Evolutionary conservation across 37 sponge, comb jelly and placozoan genomes (phyloP), one percentile per base, ranked within the genome.

Genomic region (Haliclona indistincta): DNA sequence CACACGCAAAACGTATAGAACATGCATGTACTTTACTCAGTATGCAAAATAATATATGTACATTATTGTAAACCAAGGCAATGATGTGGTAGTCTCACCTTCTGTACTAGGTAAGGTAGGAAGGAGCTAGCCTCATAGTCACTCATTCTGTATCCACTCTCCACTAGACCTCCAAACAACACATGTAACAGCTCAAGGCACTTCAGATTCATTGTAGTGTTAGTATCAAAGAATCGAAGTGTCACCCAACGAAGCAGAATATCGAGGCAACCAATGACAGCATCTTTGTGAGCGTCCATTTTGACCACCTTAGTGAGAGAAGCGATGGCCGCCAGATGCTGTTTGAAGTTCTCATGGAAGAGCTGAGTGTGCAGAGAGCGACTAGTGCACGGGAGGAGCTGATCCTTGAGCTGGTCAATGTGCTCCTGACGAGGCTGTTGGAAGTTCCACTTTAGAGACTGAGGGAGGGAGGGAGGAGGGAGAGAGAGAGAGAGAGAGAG

Each of bases 341-440:
- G 85, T 65, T 94, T 90, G 84, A 97, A 90, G 72, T 97, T 95
- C 22, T 75, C 80, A 53, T 94, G 92, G 60, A 94, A 93, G 23
- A 97, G 81, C 56, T 91, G 81, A 4, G 73, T 61, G 43, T 82
- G 78, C 63, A 97, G 76, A 4, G 71, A 32, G 6, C 37, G 39
- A 44, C 80, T 85, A 34, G 86, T 83, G 73, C 96, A 88, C 1
- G 86, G 82, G 43, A 79, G 77, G 61, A 97, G 38, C 82, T 91
- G 95, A 8, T 90, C 95, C 79, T 88, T 94, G 33, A 97, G 71
- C 75, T 97, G 95, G 10, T 89, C 89, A 20, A 86, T 68, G 45
- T 87, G 89, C 71, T 97, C 98, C n/a, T 77, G 68, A 13, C 95
- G 83, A 17, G 98, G 98, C 6, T 51, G 38, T n/a, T 65, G 67